Base-by-base conservation (phyloP, 2,888 invertebrate species). In the Diarsia brunnea region DNA sequence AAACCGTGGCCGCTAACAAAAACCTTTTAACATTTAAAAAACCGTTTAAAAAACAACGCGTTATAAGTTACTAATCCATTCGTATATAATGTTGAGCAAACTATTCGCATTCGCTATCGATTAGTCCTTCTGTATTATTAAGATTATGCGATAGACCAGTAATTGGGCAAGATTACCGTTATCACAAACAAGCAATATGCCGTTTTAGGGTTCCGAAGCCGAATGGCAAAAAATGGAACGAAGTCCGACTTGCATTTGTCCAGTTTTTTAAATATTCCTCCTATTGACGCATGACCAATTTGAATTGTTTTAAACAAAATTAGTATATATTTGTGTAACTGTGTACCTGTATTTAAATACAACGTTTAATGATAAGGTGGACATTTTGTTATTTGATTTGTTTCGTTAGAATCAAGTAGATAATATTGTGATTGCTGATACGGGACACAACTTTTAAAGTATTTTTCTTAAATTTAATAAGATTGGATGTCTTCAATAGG, bases 141-240 rank as follows among this genome's bases (percentile, higher is more conserved):
- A 85, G 82, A 85, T 85, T 84, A 75, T 31, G 60, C 73, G 83
- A 85, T 85, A 84, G 82, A 84, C 75, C 79, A 73, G 69, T 82
- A 85, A 84, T 84, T 84, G 84, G 81, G 63, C 60, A 73, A 66
- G 83, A 84, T 84, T 84, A 82, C 27, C 53, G 49, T 79, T 82
- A 84, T 84, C 84, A 55, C 27, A 47, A 78, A 84, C 84, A 84
- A 73, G 82, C 82, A 66, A 68, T 75, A 63, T 68, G 65, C 49
- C 71, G 1, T 38, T 38, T 38, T 38, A 38, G 38, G 38, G 38
- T 38, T 38, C 38, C 38, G 38, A 4, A 38, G 38, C 31, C 38
- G 38, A 38, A 38, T 38, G 38, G 38, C 38, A 38, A 38, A 38
- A 38, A 38, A 38, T 8, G 38, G 8, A 38, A 38, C 7, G 8